Conservation (phyloP, 2,888 invertebrate genomes). For the Hanleya hanleyi region DNA sequence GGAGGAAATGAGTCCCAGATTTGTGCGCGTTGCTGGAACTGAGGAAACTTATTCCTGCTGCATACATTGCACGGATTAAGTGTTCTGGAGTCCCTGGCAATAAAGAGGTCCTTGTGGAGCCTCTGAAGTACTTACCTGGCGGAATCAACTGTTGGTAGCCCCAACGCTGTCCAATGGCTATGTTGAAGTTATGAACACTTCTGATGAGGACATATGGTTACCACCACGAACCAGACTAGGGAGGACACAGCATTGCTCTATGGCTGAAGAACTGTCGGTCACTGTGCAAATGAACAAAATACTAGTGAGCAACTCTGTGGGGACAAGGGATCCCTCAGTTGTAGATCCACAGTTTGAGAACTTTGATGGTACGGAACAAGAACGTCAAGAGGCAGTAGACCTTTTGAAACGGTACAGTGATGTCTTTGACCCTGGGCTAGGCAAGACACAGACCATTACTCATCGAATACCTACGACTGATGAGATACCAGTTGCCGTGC, state of each 20-base stretch:
- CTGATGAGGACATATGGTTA: background rate
- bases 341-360: background rate
- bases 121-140: too few species aligned
- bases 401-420: background rate
- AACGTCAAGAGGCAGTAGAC: background rate
- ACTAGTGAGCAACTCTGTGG: background rate
- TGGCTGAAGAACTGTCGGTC: background rate
- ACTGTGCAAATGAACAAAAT: background rate
- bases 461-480: constrained; percentile 3
- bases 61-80: too few species aligned
- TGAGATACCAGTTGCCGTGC: constrained; percentile 13
- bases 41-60: too few species aligned
- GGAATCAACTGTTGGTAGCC: too few species aligned
- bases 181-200: background rate
- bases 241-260: background rate
- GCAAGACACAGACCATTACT: constrained; percentile 7
- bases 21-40: too few species aligned
- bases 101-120: too few species aligned
- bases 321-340: background rate
- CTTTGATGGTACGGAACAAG: background rate
- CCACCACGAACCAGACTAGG: background rate
- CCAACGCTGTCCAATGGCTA: background rate
- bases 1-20: too few species aligned
- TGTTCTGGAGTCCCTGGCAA: too few species aligned
- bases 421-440: background rate